phyloP scores from a whole-genome alignment of 2,888 invertebrate genomes.

The Eulithis prunata region DNA sequence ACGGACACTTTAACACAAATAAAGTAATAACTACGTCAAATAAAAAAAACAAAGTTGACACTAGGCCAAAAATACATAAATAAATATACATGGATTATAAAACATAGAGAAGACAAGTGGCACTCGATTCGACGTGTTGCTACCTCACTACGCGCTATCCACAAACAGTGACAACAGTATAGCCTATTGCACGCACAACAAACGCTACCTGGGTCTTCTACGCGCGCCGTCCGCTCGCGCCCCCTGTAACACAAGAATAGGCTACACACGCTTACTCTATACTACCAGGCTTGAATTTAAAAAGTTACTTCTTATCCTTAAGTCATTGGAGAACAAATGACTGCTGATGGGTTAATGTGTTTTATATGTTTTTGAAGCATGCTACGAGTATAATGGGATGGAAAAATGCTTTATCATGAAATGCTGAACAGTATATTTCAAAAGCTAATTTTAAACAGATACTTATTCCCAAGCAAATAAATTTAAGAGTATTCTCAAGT shows the following conservation, averaged over 20 bases:
- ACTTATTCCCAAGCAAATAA: too few relatives aligned
- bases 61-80: background rate
- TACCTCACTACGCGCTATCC: slow-evolving; percentile 78
- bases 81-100: background rate
- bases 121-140: slow-evolving; percentile 72
- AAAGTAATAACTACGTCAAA: background rate
- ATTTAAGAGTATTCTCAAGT: too few relatives aligned
- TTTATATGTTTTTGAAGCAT: too few relatives aligned
- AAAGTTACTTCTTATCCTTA: background rate
- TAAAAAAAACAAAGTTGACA: background rate
- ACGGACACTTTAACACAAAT: too few relatives aligned
- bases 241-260: slow-evolving; percentile 84
- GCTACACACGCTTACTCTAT: slow-evolving; percentile 77
- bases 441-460: too few relatives aligned
- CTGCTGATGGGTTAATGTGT: too few relatives aligned
- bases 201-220: slow-evolving; percentile 82
- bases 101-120: slow-evolving; percentile 31
- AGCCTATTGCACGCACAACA: slow-evolving; percentile 85
- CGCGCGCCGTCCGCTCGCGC: slow-evolving; percentile 76
- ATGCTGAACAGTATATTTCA: too few relatives aligned
- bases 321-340: background rate
- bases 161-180: slow-evolving; percentile 83
- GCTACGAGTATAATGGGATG: too few relatives aligned
- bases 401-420: too few relatives aligned
- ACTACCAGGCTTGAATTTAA: background rate